These are phyloP conservation scores for Archocentrus centrarchus DNA, from an alignment of 2,113 vertebrate genomes.

Conservation along the genomic window DNA sequence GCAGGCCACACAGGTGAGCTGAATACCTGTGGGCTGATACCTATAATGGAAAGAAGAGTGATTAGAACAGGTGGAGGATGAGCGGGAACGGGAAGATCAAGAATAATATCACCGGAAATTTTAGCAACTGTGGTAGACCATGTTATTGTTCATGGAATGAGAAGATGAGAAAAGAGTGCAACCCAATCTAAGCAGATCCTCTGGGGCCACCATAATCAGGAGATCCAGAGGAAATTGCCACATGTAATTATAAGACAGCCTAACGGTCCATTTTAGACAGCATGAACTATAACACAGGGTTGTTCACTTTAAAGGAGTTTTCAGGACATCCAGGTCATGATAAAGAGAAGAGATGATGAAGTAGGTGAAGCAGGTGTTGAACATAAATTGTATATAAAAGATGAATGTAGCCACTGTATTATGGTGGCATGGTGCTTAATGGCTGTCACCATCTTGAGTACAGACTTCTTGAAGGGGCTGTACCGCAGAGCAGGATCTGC, in stretches of 20 bases:
- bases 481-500: background rate
- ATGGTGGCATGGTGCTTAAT: background rate
- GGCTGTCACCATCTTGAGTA: background rate
- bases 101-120: background rate
- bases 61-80: background rate
- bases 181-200: background rate
- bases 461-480: too few species aligned
- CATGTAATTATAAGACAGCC: background rate
- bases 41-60: background rate
- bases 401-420: background rate
- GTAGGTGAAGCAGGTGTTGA: background rate
- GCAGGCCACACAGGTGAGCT: background rate
- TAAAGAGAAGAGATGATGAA: background rate
- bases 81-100: background rate
- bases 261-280: background rate
- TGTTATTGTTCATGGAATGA: background rate
- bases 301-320: background rate
- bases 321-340: background rate
- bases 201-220: background rate
- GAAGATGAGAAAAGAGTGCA: background rate
- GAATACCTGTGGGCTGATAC: background rate
- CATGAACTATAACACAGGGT: background rate
- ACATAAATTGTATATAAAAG: background rate
- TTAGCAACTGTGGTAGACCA: fast-evolving
- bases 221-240: background rate